Conservation (phyloP, 2,888 invertebrate genomes). For the Epirrhoe tristata region DNA sequence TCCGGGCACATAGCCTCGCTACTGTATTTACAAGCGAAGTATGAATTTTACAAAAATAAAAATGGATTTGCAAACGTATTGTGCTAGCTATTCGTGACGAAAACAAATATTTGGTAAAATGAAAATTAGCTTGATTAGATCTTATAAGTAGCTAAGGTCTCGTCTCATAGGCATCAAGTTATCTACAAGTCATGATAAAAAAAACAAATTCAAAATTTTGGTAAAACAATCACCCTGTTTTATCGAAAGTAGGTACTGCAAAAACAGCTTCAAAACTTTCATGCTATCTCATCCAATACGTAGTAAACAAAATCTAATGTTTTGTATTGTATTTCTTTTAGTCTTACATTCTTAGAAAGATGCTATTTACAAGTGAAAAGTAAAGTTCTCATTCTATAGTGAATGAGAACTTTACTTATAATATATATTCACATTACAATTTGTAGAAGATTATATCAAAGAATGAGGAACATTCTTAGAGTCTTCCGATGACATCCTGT, state of each 20-base stretch:
- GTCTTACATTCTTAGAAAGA: conserved; percentile 21
- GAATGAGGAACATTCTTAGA: not conserved
- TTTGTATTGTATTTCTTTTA: conserved; percentile 13
- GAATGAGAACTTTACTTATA: no score
- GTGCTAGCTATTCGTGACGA: not conserved
- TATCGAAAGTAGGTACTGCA: conserved; percentile 9
- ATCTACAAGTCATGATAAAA: conserved; percentile 17
- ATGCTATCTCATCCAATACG: conserved; percentile 3
- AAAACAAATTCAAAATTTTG: conserved; percentile 29
- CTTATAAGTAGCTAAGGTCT: conserved; percentile 16
- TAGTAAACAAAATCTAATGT: conserved; percentile 1
- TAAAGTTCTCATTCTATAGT: conserved; percentile 15
- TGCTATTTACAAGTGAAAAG: conserved; percentile 27
- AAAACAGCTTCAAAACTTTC: conserved; percentile 10
- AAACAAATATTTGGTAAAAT: not conserved
- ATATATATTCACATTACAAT: conserved; percentile 12
- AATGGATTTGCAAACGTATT: conserved; percentile 6
- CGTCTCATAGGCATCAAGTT: conserved; percentile 25
- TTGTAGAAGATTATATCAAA: conserved; percentile 17
- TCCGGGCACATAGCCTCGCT: conserved; percentile 4
- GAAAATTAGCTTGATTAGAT: not conserved
- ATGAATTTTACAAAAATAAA: conserved; percentile 21
- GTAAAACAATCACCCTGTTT: conserved; percentile 22
- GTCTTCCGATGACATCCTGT: not conserved
- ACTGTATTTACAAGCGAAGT: conserved; percentile 17